Conservation (phyloP, 2,888 invertebrate species). For the Heteromyza rotundicornis region DNA sequence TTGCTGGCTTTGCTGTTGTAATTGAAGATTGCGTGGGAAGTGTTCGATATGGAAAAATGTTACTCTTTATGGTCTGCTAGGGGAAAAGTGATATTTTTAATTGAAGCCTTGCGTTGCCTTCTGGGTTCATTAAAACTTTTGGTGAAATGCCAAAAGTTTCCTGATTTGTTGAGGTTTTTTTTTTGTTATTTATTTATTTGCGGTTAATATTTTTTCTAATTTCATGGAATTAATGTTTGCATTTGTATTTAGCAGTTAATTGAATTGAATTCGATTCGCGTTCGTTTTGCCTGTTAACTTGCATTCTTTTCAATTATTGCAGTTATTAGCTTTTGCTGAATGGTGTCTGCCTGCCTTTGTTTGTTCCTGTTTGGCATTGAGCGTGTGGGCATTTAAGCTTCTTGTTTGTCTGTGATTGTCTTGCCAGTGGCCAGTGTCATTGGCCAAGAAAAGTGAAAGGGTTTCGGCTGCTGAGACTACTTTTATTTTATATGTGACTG, state of each 20-base stretch:
- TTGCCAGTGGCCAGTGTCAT: slow-evolving; percentile 40
- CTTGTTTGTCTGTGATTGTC: slow-evolving; percentile 2
- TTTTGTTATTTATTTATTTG: background rate
- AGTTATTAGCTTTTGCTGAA: background rate
- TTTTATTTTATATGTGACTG: no score
- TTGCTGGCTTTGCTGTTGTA: no score
- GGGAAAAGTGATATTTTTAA: background rate
- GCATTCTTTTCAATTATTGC: slow-evolving; percentile 24
- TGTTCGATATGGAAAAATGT: background rate
- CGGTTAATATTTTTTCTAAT: background rate
- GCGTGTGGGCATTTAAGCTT: slow-evolving; percentile 32
- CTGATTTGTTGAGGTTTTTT: background rate
- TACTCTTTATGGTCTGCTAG: background rate
- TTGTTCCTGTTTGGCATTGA: slow-evolving; percentile 55
- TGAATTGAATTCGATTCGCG: background rate
- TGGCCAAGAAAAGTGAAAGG: slow-evolving; percentile 54
- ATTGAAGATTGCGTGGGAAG: background rate
- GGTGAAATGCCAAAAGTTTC: background rate
- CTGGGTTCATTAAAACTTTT: background rate
- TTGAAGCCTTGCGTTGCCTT: background rate
- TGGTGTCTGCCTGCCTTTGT: slow-evolving; percentile 20
- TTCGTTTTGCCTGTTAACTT: background rate
- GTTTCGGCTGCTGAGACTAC: slow-evolving; percentile 5
- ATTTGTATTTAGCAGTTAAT: no score
- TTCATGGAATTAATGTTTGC: background rate